Conservation (phyloP, 2,797 vertebrate species). For the Bradypodion pumilum region DNA sequence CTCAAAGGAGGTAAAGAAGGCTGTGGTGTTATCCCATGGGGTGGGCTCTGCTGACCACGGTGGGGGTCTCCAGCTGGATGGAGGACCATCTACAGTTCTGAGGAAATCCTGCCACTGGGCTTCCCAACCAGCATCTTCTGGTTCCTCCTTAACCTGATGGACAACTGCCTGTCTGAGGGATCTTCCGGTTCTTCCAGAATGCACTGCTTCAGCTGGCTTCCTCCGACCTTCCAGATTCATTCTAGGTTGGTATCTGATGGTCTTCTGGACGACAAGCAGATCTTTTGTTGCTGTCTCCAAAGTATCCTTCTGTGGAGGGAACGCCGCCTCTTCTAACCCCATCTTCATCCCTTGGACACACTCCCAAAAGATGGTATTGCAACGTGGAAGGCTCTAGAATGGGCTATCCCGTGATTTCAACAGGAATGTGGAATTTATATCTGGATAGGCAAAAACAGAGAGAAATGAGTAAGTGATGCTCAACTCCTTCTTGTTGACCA, state of each 20-base stretch:
- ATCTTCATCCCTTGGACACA: not conserved
- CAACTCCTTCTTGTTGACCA: too few species aligned
- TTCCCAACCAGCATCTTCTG: not conserved
- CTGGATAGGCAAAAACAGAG: not conserved
- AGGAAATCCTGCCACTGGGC: constrained; percentile 12
- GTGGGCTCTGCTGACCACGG: not conserved
- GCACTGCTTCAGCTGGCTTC: not conserved
- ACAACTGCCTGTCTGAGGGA: not conserved
- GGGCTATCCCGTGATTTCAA: too few species aligned
- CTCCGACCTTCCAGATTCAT: not conserved
- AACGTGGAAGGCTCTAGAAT: too few species aligned
- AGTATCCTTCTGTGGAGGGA: not conserved
- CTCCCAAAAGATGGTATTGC: not conserved
- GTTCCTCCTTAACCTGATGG: not conserved
- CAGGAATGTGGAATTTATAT: not conserved
- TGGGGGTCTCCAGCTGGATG: not conserved
- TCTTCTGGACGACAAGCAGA: not conserved
- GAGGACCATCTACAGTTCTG: not conserved
- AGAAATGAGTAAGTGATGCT: too few species aligned
- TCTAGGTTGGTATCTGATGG: not conserved
- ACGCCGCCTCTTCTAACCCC: not conserved
- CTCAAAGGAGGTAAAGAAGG: constrained; percentile 4
- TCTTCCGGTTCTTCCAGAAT: not conserved
- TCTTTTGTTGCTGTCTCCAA: not conserved
- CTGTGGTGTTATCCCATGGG: not conserved